These are phyloP conservation scores for Drosophila ananassae DNA, from an alignment of 1,140 invertebrate species.

Conservation along the genomic window DNA sequence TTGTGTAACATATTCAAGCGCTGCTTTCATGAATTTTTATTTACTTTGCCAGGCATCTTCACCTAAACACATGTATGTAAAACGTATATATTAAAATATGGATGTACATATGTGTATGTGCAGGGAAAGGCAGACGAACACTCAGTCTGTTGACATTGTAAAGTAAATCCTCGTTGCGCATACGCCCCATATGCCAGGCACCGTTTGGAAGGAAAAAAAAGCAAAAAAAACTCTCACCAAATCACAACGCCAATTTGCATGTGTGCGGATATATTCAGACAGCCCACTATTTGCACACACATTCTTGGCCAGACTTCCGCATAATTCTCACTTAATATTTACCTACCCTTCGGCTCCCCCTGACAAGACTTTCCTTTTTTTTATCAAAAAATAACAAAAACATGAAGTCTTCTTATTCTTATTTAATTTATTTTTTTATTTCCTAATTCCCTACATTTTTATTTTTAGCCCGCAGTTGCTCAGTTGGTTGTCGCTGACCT, in stretches of 20 bases:
- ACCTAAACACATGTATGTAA: constrained; percentile 10
- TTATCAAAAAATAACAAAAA: neutral
- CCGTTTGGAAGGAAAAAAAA: constrained; percentile 19
- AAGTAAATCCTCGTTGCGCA: constrained; percentile 70
- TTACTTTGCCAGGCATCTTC: constrained; percentile 48
- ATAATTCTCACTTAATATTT: constrained; percentile 1
- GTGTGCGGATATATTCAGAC: constrained; percentile 24
- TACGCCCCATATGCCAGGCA: constrained; percentile 60
- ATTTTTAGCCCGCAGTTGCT: constrained; percentile 30
- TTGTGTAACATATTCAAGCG: constrained; percentile 60
- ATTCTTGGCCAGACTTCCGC: constrained; percentile 7
- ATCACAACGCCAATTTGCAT: constrained; percentile 47
- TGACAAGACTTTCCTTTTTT: neutral
- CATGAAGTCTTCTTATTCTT: neutral
- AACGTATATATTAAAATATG: neutral
- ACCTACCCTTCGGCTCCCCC: neutral
- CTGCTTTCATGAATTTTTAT: constrained; percentile 59
- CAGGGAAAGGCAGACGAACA: constrained; percentile 25
- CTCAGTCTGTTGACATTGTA: constrained; percentile 64
- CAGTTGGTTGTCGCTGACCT: constrained; percentile 59
- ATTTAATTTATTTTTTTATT: constrained; percentile 16
- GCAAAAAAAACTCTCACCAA: constrained; percentile 22
- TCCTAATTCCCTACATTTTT: neutral
- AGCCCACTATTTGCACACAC: constrained; percentile 41
- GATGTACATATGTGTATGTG: constrained; percentile 13